phyloP scores from a whole-genome alignment of 2,113 vertebrate species.

The Nothobranchius kuhntae region DNA sequence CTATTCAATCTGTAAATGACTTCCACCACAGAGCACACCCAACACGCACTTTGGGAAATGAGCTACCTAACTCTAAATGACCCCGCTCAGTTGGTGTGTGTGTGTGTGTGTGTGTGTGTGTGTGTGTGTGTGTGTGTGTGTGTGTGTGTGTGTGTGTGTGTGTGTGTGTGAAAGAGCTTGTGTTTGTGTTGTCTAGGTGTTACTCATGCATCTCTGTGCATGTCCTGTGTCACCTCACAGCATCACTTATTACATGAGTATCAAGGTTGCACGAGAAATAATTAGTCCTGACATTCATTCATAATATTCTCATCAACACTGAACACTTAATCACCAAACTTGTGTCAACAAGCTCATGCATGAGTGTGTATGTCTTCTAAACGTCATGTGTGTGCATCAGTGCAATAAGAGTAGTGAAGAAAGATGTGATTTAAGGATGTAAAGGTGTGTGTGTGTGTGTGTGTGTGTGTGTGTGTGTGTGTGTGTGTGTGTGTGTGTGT shows the following conservation, averaged over 20 bases:
- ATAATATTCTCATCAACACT: constrained; percentile 69
- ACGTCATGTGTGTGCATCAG: constrained; percentile 11
- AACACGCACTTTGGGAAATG: constrained; percentile 78
- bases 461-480: constrained; percentile 34
- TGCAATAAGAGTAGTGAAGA: constrained; percentile 11
- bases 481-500: constrained; percentile 13
- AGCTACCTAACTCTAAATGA: constrained; percentile 74
- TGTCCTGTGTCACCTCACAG: constrained; percentile 57
- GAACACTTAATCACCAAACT: constrained; percentile 66
- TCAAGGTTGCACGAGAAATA: constrained; percentile 65
- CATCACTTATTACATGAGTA: constrained; percentile 70
- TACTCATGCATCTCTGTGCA: constrained; percentile 23
- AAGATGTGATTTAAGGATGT: constrained; percentile 8
- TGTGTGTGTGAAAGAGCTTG: constrained; percentile 15
- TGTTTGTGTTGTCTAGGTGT: constrained; percentile 24
- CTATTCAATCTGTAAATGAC: constrained; percentile 78
- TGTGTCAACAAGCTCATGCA: constrained; percentile 39
- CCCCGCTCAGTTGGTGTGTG: constrained; percentile 64
- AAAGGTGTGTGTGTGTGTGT: not conserved
- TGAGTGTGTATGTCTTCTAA: not conserved
- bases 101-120: constrained; percentile 57
- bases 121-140: constrained; percentile 54
- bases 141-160: constrained; percentile 41
- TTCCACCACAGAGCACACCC: constrained; percentile 71
- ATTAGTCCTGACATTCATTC: constrained; percentile 67